Evolutionary conservation across 2,113 vertebrate genomes (phyloP), one percentile per base, ranked within the genome.

Genomic region (Festucalex cinctus): DNA sequence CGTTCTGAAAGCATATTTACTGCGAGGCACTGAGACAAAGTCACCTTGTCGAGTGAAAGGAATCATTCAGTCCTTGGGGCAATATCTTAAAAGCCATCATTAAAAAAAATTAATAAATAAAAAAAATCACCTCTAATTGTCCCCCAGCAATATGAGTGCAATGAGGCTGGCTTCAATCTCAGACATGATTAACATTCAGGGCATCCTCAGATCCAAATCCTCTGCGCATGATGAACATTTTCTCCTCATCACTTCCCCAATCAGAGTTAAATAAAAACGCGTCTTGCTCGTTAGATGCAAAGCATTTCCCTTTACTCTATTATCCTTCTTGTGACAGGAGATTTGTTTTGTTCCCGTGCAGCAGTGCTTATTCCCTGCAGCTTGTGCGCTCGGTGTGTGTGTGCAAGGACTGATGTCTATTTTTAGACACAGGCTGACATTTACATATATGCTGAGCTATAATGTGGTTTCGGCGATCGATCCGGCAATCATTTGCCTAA

Each of bases 171-270:
- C 71, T 78, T 68, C 70, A 60, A 68, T 77, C 62, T 70, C 70
- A 77, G 63, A 63, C 71, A 69, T 65, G 43, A 80, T 80, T 71
- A 78, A 71, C 63, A 82, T 71, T 70, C 75, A 77, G 62, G 73
- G 46, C 60, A 44, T 80, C 68, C 51, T 48, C 26, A 41, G 71
- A 72, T 65, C 59, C 61, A 48, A 65, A 58, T 73, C 48, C 49
- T 73, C 70, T 22, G 37, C 68, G 51, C 12, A 41, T 68, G 6
- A 62, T 24, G 35, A 67, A 56, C 24, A 46, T 65, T 39, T 56
- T 67, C 54, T 75, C 60, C 74, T 64, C 62, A 65, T 68, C 2
- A 2, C 69, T 64, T 32, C 5, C 13, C 6, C 26, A 24, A 56
- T 56, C 26, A 56, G 53, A 56, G 22, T 53, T 53, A 10, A 24